These are phyloP conservation scores for Leuctra nigra DNA, from an alignment of 2,888 invertebrate genomes.

Conservation along the genomic window DNA sequence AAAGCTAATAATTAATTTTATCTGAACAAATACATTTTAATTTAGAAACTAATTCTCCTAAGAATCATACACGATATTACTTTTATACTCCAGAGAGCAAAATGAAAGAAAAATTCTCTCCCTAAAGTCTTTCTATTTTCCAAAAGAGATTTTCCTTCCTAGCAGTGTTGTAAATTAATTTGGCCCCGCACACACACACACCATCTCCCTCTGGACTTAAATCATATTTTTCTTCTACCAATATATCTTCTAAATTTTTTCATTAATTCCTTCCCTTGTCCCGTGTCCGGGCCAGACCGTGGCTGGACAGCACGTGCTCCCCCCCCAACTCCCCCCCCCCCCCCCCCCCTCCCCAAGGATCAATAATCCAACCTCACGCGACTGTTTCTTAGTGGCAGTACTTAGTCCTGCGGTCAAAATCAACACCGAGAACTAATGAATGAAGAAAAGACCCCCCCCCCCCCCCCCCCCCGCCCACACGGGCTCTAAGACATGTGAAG, in stretches of 20 bases:
- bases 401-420: background rate
- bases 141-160: background rate
- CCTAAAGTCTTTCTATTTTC: background rate
- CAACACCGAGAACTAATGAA: background rate
- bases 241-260: constrained; percentile 13
- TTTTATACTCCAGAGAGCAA: too few relatives aligned
- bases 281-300: constrained; percentile 10
- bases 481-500: too few relatives aligned
- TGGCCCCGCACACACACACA: too few relatives aligned
- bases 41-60: too few relatives aligned
- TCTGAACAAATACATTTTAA: too few relatives aligned
- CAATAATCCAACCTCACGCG: background rate
- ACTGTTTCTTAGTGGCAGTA: background rate
- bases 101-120: background rate
- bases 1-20: too few relatives aligned
- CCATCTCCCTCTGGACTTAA: background rate
- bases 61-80: too few relatives aligned
- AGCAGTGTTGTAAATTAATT: background rate
- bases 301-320: constrained; percentile 7
- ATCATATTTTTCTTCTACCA: background rate
- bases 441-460: background rate
- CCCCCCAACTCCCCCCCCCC: background rate
- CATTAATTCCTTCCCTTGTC: constrained; percentile 15
- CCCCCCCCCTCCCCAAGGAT: constrained; percentile 5
- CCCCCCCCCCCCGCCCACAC: background rate